Conservation (phyloP, 2,113 vertebrate species). For the Salvelinus fontinalis region DNA sequence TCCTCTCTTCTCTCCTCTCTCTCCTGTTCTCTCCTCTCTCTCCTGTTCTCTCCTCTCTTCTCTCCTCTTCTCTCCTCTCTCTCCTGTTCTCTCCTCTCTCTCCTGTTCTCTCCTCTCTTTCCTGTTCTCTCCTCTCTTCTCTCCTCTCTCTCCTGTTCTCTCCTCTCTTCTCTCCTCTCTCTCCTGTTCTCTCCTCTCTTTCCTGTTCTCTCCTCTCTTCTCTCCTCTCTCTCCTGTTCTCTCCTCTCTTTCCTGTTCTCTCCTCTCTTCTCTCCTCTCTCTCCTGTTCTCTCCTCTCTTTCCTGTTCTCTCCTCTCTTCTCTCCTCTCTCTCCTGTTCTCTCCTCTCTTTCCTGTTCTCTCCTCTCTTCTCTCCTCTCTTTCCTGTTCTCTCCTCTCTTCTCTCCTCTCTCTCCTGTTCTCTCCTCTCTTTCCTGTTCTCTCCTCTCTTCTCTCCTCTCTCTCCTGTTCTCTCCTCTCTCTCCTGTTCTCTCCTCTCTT, state of each 20-base stretch:
- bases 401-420: slow-evolving; percentile 20
- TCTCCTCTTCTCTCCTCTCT: slow-evolving; percentile 28
- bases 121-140: slow-evolving; percentile 23
- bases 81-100: slow-evolving; percentile 29
- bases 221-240: slow-evolving; percentile 21
- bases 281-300: slow-evolving; percentile 15
- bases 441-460: slow-evolving; percentile 28
- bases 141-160: slow-evolving; percentile 26
- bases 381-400: slow-evolving; percentile 25
- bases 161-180: slow-evolving; percentile 26
- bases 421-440: slow-evolving; percentile 26
- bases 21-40: slow-evolving; percentile 13
- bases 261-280: slow-evolving; percentile 26
- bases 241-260: slow-evolving; percentile 29
- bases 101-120: slow-evolving; percentile 14
- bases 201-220: slow-evolving; percentile 18
- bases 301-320: too few species aligned
- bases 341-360: slow-evolving; percentile 16
- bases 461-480: slow-evolving; percentile 16
- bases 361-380: slow-evolving; percentile 25
- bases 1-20: slow-evolving; percentile 26
- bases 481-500: slow-evolving; percentile 16
- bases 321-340: slow-evolving; percentile 27
- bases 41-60: too few species aligned
- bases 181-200: slow-evolving; percentile 15